Evolutionary conservation across 2,888 invertebrate species (phyloP).

Genomic region (Leucozona laternaria): DNA sequence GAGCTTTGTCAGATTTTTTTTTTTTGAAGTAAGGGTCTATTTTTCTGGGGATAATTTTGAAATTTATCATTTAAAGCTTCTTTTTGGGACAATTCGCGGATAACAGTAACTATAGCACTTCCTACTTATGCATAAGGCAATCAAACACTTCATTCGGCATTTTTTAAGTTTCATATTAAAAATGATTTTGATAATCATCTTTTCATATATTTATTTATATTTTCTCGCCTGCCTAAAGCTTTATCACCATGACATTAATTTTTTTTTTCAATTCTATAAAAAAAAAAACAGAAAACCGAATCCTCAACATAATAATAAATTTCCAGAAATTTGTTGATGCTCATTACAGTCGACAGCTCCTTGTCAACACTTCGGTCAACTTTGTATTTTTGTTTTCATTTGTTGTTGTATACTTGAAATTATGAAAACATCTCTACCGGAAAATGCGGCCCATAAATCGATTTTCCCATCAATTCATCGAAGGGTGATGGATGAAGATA

Average conservation of each 20-base stretch:
- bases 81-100: too few species aligned
- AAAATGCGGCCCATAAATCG: constrained; percentile 26
- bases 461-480: constrained; percentile 19
- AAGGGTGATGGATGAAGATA: constrained; percentile 48
- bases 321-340: background rate
- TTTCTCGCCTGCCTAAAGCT: too few species aligned
- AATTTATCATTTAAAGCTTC: too few species aligned
- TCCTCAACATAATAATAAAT: background rate
- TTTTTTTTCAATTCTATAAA: background rate
- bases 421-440: constrained; percentile 7
- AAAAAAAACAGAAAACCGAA: background rate
- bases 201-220: too few species aligned
- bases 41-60: too few species aligned
- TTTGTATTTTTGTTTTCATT: constrained; percentile 5
- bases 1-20: too few species aligned
- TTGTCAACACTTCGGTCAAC: constrained; percentile 32
- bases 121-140: too few species aligned
- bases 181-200: too few species aligned
- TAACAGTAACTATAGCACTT: too few species aligned
- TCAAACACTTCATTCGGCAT: too few species aligned
- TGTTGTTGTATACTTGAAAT: background rate
- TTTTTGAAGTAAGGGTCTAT: too few species aligned
- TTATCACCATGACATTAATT: background rate
- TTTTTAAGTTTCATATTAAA: too few species aligned
- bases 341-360: constrained; percentile 13